Conservation (phyloP, 2,888 invertebrate species). For the Diplazon laetatorius region DNA sequence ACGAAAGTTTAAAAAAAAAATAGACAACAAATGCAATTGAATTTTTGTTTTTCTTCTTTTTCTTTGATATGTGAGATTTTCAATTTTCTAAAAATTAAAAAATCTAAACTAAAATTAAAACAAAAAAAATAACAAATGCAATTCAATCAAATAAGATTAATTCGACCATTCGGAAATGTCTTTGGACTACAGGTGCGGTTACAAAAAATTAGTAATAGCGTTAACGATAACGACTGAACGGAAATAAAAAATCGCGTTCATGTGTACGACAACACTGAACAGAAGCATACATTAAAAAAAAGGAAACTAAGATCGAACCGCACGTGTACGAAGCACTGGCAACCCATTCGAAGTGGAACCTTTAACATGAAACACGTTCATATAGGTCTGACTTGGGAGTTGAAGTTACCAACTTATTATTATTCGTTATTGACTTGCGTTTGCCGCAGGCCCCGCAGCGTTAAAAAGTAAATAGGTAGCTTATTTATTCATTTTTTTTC, state of each 20-base stretch:
- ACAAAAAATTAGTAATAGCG: background rate
- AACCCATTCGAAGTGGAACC: conserved; percentile 29
- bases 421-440: conserved; percentile 37
- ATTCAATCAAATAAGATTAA: too few species aligned
- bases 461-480: conserved; percentile 67
- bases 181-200: too few species aligned
- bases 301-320: conserved; percentile 2
- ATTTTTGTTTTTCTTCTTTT: too few species aligned
- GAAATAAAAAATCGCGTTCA: background rate
- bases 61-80: too few species aligned
- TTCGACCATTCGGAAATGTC: too few species aligned
- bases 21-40: too few species aligned
- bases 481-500: conserved; percentile 80
- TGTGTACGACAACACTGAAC: too few species aligned
- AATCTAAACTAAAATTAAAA: too few species aligned
- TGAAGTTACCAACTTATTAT: conserved; percentile 41
- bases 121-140: too few species aligned
- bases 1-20: too few species aligned
- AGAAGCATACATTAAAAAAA: background rate
- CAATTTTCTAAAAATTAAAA: too few species aligned
- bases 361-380: conserved; percentile 1
- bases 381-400: conserved; percentile 20
- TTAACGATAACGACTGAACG: background rate
- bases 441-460: conserved; percentile 16
- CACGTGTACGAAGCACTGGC: conserved; percentile 11